These are phyloP conservation scores for Marronus borbonicus DNA, from an alignment of 2,888 invertebrate species.

Conservation along the genomic window DNA sequence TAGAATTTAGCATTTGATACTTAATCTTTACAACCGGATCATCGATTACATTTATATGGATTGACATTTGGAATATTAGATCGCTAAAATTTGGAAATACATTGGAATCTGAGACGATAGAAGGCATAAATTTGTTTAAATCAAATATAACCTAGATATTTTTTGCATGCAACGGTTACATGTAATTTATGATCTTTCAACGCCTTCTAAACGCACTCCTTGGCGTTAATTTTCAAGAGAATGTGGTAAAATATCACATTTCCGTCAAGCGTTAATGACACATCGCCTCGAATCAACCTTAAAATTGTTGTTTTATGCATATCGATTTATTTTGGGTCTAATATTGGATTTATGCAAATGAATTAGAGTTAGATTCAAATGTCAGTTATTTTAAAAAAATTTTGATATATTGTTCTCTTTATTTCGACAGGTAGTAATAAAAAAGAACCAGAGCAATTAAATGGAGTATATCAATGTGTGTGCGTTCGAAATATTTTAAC, in stretches of 20 bases:
- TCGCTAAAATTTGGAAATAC: background rate
- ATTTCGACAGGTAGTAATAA: background rate
- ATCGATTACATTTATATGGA: background rate
- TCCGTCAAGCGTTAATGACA: background rate
- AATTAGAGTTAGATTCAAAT: background rate
- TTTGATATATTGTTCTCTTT: background rate
- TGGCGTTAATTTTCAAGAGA: background rate
- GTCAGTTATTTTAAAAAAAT: constrained; percentile 16
- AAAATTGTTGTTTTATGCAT: background rate
- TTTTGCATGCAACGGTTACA: background rate
- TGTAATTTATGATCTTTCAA: background rate
- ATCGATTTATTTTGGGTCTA: background rate
- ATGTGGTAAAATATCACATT: background rate
- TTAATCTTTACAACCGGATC: background rate
- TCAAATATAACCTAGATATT: constrained; percentile 10
- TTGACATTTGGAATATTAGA: background rate
- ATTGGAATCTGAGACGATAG: background rate
- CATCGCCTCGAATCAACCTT: too few relatives aligned
- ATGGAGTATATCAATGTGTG: background rate
- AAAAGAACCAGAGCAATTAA: constrained; percentile 28
- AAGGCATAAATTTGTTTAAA: background rate
- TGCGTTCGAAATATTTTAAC: background rate
- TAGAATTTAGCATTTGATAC: background rate
- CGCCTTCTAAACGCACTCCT: background rate
- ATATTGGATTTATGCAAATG: background rate